phyloP scores from a whole-genome alignment of 2,113 vertebrate genomes.

The Trachemys scripta region DNA sequence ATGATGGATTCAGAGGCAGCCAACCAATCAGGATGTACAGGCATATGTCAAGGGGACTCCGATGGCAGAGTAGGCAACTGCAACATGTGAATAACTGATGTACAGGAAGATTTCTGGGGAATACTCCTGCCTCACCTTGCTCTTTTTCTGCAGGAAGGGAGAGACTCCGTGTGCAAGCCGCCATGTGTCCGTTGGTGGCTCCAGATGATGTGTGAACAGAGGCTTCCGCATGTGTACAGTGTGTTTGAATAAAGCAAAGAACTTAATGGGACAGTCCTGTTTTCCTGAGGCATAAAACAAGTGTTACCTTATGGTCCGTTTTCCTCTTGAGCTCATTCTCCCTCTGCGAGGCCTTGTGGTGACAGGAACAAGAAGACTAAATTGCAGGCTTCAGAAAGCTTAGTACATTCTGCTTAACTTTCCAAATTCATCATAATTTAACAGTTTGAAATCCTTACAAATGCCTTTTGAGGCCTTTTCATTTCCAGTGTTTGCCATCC shows the following conservation, averaged over 20 bases:
- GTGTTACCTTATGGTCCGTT: fast-evolving
- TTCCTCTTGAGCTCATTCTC: not conserved
- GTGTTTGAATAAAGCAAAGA: not conserved
- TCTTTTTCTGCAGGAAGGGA: not conserved
- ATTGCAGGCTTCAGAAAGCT: not conserved
- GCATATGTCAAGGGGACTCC: not conserved
- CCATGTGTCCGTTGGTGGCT: fast-evolving
- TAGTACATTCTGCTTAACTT: slow-evolving; percentile 2
- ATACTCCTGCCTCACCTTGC: not conserved
- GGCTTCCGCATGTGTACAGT: not conserved
- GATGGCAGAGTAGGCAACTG: not conserved
- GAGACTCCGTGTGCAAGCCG: not conserved
- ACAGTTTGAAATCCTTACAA: not conserved
- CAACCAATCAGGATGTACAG: not conserved
- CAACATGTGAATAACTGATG: not conserved
- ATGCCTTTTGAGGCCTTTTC: not conserved
- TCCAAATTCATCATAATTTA: not conserved
- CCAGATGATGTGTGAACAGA: not conserved
- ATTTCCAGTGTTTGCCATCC: not conserved
- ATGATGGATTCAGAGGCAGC: not conserved
- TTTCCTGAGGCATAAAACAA: not conserved
- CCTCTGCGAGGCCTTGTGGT: not conserved
- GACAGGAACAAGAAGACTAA: not conserved
- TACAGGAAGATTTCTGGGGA: fast-evolving
- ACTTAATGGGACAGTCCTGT: fast-evolving